Base-by-base conservation (phyloP, 2,888 invertebrate species). In the Eremobia ochroleuca region DNA sequence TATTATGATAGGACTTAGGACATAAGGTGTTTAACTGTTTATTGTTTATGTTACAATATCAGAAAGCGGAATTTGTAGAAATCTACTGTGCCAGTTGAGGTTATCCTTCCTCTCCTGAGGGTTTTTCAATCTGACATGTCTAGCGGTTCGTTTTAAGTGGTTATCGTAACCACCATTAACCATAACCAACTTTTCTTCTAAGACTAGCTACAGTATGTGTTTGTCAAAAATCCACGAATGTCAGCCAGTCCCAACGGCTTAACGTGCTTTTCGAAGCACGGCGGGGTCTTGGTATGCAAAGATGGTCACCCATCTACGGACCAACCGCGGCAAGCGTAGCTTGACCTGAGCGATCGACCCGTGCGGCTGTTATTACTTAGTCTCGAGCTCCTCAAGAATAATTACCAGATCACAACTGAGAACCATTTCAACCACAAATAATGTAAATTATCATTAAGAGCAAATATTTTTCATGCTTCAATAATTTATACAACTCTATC, bases 1-100 rank as follows among this genome's bases (percentile, higher is more conserved):
- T 86, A 75, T 86, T 78, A 67, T 58, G 49, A 73, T 31, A 9
- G 15, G 2, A 21, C 4, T 3, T 58, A 75, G n/a, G 21, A 65
- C n/a, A n/a, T n/a, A n/a, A n/a, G n/a, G n/a, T n/a, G n/a, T 58
- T 40, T 25, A 2, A 34, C 5, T 13, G 31, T 55, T 49, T 67
- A 49, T 25, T 46, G 4, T 65, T 28, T 43, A 31, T 31, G 13
- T 31, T 28, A 46, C 0, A 46, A 31, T 31, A 46, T 55, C 9
- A n/a, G 9, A 67, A n/a, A 34, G 5, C 2, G 15, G 15, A 15
- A 67, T 25, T 9, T 31, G 4, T 31, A 4, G 8, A 25, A 31
- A 66, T 46, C 15, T 21, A 0, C 2, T 43, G 8, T 46, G 9
- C 31, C 15, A 46, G 8, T 31, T 25, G 25, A 31, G 4, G 13